Conservation (phyloP, 2,113 vertebrate species). For the Piaya cayana region DNA sequence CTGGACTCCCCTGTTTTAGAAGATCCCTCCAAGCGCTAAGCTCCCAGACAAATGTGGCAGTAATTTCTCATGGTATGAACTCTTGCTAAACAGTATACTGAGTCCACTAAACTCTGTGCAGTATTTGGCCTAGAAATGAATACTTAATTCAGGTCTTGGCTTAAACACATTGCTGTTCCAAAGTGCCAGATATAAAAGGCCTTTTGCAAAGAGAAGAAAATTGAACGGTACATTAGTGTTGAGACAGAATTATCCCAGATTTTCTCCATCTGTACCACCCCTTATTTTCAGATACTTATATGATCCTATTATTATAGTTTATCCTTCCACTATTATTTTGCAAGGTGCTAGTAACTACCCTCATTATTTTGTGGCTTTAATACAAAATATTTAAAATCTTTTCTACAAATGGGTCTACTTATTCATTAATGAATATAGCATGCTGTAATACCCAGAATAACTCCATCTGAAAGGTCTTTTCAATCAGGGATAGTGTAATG, state of each 20-base stretch:
- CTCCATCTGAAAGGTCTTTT: background rate
- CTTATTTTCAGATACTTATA: background rate
- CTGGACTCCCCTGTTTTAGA: background rate
- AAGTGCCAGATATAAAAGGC: background rate
- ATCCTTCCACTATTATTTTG: background rate
- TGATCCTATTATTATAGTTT: background rate
- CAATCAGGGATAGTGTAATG: background rate
- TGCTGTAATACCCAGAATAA: background rate
- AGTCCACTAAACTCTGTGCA: background rate
- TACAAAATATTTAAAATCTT: background rate
- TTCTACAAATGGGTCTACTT: background rate
- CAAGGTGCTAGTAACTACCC: background rate
- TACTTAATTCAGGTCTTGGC: background rate
- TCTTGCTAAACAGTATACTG: background rate
- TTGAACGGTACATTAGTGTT: background rate
- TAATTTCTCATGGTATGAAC: background rate
- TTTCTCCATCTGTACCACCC: background rate
- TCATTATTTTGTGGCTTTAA: background rate
- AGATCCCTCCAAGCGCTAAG: background rate
- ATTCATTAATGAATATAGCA: background rate
- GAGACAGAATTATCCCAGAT: background rate
- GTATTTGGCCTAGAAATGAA: background rate
- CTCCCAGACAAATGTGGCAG: background rate
- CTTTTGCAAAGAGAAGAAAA: background rate
- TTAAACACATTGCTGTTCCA: background rate